Evolutionary conservation across 2,113 vertebrate species (phyloP).

Genomic region (Amphilophus citrinellus): DNA sequence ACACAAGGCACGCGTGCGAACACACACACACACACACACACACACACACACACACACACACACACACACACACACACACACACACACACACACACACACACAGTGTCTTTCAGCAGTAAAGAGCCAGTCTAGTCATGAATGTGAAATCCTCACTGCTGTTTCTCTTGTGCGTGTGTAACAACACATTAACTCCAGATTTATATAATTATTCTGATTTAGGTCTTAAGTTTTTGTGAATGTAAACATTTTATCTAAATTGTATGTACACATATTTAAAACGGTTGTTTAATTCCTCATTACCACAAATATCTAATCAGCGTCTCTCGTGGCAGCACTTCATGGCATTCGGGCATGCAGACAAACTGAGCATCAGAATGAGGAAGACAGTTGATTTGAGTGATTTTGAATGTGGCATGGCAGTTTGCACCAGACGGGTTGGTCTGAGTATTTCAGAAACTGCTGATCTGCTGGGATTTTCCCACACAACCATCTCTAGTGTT

Average conservation of each 20-base stretch:
- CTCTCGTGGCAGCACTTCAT: too few species aligned
- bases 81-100: background rate
- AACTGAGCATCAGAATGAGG: too few species aligned
- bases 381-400: too few species aligned
- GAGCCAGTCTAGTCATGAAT: constrained; percentile 9
- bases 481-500: too few species aligned
- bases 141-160: constrained; percentile 17
- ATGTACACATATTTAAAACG: too few species aligned
- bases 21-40: background rate
- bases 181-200: background rate
- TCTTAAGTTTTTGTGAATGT: background rate
- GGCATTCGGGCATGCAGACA: background rate
- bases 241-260: too few species aligned
- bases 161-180: background rate
- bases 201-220: background rate
- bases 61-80: background rate
- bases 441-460: too few species aligned
- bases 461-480: too few species aligned
- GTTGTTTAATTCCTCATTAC: too few species aligned
- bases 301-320: too few species aligned
- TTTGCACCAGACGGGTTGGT: too few species aligned
- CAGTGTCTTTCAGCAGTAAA: background rate
- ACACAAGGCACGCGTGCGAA: background rate
- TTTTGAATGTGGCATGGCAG: too few species aligned
- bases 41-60: background rate